Evolutionary conservation across 1,140 invertebrate species (phyloP), one percentile per base, ranked within the genome.

Genomic region (Drosophila parvula): DNA sequence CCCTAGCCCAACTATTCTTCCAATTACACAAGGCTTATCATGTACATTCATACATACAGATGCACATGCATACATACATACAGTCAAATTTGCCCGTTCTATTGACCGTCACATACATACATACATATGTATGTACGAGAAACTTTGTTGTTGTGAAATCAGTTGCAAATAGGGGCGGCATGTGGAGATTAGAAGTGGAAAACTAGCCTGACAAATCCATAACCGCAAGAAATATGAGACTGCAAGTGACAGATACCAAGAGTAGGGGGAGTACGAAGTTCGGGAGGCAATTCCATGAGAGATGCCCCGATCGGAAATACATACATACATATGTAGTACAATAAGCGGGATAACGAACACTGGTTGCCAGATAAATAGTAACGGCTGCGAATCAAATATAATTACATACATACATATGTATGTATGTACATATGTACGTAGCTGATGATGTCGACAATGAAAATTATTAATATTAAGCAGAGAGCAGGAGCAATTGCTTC

Each of bases 351-450:
- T 16, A n/a, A 34, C 10, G 34, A 55, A 32, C 10, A 12, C 14
- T 18, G 30, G 7, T 18, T 22, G 14, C 43, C 45, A 78, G 70
- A 69, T 38, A 56, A 45, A 77, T 67, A 82, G 67, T 50, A 45
- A 43, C 28, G 55, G 40, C 44, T 74, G 56, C 61, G 58, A 79
- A 63, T 69, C 45, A 67, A 60, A 75, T 78, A 64, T 63, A 78
- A 75, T 82, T 67, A 79, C 34, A 32, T n/a, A n/a, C n/a, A n/a
- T n/a, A n/a, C n/a, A n/a, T n/a, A n/a, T n/a, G n/a, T n/a, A n/a
- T n/a, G n/a, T n/a, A n/a, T n/a, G n/a, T n/a, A n/a, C n/a, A n/a
- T n/a, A n/a, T n/a, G n/a, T n/a, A n/a, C n/a, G n/a, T 41, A 32
- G 36, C 71, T 57, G 18, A 27, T 22, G 34, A 12, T 30, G 11